Percentiles rank a stretch among this genome's conserved stretches.
phyloP scores from a whole-genome alignment of 1,140 invertebrate genomes.

The Eumeta japonica region DNA sequence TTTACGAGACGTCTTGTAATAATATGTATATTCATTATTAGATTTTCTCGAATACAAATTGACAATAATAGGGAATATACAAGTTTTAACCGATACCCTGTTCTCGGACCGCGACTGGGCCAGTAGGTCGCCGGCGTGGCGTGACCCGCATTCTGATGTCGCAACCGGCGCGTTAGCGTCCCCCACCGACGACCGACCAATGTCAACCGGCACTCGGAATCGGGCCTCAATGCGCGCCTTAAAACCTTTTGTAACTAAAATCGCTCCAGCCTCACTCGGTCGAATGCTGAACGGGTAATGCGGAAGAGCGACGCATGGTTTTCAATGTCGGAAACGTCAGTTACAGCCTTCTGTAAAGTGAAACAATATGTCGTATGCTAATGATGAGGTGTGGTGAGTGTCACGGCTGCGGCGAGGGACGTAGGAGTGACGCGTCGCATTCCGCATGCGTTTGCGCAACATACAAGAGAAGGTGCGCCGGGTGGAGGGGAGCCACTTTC shows the following conservation, averaged over 20 bases:
- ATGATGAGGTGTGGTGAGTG: constrained; percentile 28
- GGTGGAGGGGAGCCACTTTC: constrained; percentile 32
- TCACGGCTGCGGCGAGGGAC: constrained; percentile 11
- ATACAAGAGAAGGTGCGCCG: constrained; percentile 29
- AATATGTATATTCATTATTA: too few relatives aligned
- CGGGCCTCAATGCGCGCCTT: too few relatives aligned
- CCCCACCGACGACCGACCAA: constrained; percentile 3
- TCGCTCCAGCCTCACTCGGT: too few relatives aligned
- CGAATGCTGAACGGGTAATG: too few relatives aligned
- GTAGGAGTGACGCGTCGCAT: constrained; percentile 12
- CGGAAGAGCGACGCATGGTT: too few relatives aligned
- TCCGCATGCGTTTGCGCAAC: constrained; percentile 44
- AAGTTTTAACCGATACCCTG: constrained; percentile 14
- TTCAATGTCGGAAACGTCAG: constrained; percentile 16
- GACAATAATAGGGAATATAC: constrained; percentile 7
- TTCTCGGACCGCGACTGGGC: constrained; percentile 23
- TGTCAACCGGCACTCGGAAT: too few relatives aligned
- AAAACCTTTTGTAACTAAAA: too few relatives aligned
- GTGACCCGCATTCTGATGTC: constrained; percentile 36
- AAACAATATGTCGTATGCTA: constrained; percentile 28
- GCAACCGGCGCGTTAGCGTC: constrained; percentile 15
- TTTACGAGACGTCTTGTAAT: too few relatives aligned
- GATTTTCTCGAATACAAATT: too few relatives aligned
- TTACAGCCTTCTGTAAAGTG: constrained; percentile 9
- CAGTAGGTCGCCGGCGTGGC: constrained; percentile 27